Conservation (phyloP, 1,140 invertebrate genomes). For the Tetramorium simillimum region DNA sequence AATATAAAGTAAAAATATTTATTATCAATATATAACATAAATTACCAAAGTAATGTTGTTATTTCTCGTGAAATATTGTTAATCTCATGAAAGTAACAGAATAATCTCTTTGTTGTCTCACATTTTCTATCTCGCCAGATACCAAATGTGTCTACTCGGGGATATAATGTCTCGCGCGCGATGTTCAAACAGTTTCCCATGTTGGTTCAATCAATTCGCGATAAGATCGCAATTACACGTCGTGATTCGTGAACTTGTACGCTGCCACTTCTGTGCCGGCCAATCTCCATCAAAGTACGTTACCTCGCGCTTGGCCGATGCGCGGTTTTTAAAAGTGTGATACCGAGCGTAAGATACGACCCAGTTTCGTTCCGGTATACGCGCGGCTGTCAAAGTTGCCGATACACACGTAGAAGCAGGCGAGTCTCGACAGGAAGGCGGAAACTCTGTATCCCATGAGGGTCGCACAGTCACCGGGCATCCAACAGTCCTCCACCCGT, state of each 20-base stretch:
- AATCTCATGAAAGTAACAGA: background rate
- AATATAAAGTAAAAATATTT: too few species aligned
- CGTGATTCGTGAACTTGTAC: background rate
- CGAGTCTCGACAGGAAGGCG: slow-evolving; percentile 14
- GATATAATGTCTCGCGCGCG: background rate
- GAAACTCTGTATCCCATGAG: slow-evolving; percentile 30
- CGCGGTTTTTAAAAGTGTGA: slow-evolving; percentile 35
- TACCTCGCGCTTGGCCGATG: background rate
- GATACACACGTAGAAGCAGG: background rate
- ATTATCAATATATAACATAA: background rate
- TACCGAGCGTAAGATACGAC: slow-evolving; percentile 36
- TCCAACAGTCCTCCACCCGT: slow-evolving; percentile 7
- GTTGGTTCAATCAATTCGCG: background rate
- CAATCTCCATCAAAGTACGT: background rate
- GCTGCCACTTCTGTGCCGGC: background rate
- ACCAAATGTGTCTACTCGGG: background rate
- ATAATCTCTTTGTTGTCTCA: background rate
- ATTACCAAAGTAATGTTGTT: background rate
- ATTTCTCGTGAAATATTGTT: background rate
- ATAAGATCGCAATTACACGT: background rate
- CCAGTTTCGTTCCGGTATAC: slow-evolving; percentile 44
- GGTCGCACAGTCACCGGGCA: background rate
- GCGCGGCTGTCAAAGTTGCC: slow-evolving; percentile 23
- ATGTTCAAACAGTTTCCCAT: background rate
- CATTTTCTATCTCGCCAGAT: background rate